Evolutionary conservation across 1,140 invertebrate genomes (phyloP), one percentile per base, ranked within the genome.

Genomic region (Neodiprion fabricii): DNA sequence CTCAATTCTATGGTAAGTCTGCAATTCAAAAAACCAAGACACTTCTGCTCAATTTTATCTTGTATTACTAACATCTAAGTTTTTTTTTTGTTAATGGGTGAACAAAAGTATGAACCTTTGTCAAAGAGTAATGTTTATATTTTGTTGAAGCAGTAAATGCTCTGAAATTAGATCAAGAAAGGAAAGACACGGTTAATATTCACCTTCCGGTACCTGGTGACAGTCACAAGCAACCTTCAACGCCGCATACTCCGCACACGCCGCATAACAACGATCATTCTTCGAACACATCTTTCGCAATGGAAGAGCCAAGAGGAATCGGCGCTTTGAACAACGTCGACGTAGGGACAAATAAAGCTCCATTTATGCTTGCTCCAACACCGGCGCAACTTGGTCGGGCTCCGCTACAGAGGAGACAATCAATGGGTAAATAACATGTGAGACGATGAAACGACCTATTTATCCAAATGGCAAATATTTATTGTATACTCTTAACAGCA

Each of bases 331-430:
- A 84, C 72, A 82, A 85, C 71, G 91, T 90, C 73, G 88, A 89
- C 77, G 83, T 87, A 73, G 88, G 87, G 10, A 77, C 79, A 66
- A 89, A 83, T 79, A 89, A 88, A 53, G 89, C 89, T 79, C 87
- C 90, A 72, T 97, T 98, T 87, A 93, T 96, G 75, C 88, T 98
- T 68, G 96, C 96, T 14, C 97, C 97, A 1, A 98, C 97, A 3
- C 97, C 97, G 4, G 97, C 96, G 9, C 96, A 98, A 85, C 89
- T 97, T 75, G 96, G 96, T 68, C 92, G 93, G 80, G 95, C 96
- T 23, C 96, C 96, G 9, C 85, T 96, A 61, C 96, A 97, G 88
- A 92, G 95, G 87, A 90, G 95, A 85, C 92, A 95, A 79, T 95
- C 93, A 79, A 91, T 93, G 90, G 93, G 94, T 94, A 86, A 83